Evolutionary conservation across 2,888 invertebrate species (phyloP).

Genomic region (Heliconius ismenius): DNA sequence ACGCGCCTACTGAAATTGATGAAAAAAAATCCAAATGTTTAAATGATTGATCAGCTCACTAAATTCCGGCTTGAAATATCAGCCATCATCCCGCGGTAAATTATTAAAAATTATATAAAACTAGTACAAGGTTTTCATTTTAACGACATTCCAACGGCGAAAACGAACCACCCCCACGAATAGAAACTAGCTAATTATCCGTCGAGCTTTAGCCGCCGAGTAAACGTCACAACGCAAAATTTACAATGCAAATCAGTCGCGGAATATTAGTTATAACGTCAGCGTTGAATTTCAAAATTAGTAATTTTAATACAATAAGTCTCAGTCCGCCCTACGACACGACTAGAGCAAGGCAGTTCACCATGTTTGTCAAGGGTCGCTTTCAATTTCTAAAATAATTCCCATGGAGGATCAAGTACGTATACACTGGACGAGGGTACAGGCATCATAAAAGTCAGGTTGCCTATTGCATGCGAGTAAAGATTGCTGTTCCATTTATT

Average conservation of each 20-base stretch:
- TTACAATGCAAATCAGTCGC: conserved; percentile 80
- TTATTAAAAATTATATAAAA: conserved; percentile 52
- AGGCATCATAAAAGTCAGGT: conserved; percentile 53
- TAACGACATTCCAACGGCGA: conserved; percentile 63
- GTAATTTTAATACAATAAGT: conserved; percentile 78
- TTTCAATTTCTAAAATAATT: conserved; percentile 56
- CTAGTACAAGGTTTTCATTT: conserved; percentile 60
- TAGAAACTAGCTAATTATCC: conserved; percentile 81
- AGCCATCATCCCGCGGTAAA: conserved; percentile 43
- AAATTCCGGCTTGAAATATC: conserved; percentile 44
- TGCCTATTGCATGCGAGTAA: conserved; percentile 63
- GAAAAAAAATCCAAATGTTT: conserved; percentile 39
- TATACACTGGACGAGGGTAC: conserved; percentile 56
- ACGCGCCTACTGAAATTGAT: conserved; percentile 44
- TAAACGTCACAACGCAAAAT: conserved; percentile 76
- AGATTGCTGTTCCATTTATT: conserved; percentile 70
- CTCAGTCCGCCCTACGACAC: conserved; percentile 77
- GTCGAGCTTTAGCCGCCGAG: conserved; percentile 73
- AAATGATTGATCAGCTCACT: conserved; percentile 47
- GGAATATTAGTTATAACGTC: conserved; percentile 80
- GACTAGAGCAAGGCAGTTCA: conserved; percentile 68
- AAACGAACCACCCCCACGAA: conserved; percentile 66
- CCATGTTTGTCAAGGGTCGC: conserved; percentile 60
- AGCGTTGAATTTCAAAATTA: conserved; percentile 79
- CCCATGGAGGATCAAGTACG: conserved; percentile 77